Evolutionary conservation across 2,113 vertebrate species (phyloP).

Genomic region (Grammomys surdaster): DNA sequence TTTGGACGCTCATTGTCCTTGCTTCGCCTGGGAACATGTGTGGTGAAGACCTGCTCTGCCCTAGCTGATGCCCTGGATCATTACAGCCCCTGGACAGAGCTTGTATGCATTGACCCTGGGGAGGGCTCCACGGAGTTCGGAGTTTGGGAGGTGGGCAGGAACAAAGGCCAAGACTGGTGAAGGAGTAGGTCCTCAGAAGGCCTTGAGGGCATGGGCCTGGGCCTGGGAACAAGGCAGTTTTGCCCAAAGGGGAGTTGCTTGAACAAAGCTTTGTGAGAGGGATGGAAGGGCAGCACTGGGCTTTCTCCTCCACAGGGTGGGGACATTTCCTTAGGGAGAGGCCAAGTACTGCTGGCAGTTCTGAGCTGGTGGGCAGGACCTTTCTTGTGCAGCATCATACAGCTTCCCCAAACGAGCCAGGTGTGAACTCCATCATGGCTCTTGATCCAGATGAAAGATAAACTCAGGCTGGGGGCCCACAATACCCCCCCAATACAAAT

Average conservation of each 20-base stretch:
- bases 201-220: neutral
- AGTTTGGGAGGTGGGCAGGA: neutral
- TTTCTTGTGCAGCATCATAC: neutral
- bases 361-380: neutral
- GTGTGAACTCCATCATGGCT: neutral
- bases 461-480: neutral
- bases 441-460: neutral
- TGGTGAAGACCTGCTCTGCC: neutral
- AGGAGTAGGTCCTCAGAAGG: neutral
- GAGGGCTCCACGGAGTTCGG: neutral
- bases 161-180: neutral
- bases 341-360: neutral
- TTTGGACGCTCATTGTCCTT: neutral
- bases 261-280: neutral
- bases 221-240: neutral
- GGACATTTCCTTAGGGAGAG: neutral
- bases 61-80: neutral
- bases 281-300: neutral
- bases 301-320: neutral
- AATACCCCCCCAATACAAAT: neutral
- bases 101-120: neutral
- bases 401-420: neutral
- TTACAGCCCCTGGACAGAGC: neutral
- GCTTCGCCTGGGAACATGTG: too few species aligned
- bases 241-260: neutral